phyloP scores from a whole-genome alignment of 2,113 vertebrate genomes.

The Arizona elegans region DNA sequence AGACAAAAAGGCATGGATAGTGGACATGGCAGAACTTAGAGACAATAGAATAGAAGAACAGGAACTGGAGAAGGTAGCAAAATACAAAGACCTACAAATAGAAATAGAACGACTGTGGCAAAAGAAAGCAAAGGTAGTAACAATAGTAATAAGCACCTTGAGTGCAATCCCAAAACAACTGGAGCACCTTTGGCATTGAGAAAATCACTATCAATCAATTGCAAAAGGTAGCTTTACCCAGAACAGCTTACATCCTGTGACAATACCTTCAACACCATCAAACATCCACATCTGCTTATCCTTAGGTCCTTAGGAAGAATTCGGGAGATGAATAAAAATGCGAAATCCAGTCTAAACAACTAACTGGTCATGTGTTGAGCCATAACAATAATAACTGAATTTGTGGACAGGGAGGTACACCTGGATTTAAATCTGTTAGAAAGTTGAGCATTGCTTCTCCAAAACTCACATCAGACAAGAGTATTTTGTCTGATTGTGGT shows the following conservation, averaged over 20 bases:
- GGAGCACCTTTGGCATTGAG: background rate
- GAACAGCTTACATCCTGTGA: background rate
- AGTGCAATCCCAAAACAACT: background rate
- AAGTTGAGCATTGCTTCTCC: background rate
- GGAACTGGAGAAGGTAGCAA: background rate
- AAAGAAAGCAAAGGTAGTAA: background rate
- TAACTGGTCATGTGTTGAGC: background rate
- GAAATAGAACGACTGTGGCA: background rate
- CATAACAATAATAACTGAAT: background rate
- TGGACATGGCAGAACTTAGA: background rate
- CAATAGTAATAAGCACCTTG: background rate
- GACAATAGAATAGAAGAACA: background rate
- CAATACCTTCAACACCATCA: background rate
- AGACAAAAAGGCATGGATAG: background rate
- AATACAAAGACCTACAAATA: background rate
- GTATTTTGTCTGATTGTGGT: background rate
- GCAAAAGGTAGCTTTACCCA: background rate
- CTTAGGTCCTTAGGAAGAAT: background rate
- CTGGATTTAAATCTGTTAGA: background rate
- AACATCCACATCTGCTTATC: background rate
- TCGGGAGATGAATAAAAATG: background rate
- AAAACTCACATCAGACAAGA: background rate
- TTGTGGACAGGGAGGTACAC: slow-evolving; percentile 15
- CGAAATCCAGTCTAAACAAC: background rate
- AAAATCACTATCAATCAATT: background rate